Evolutionary conservation across 2,888 invertebrate genomes (phyloP), one percentile per base, ranked within the genome.

Genomic region (Lissonota sp.): DNA sequence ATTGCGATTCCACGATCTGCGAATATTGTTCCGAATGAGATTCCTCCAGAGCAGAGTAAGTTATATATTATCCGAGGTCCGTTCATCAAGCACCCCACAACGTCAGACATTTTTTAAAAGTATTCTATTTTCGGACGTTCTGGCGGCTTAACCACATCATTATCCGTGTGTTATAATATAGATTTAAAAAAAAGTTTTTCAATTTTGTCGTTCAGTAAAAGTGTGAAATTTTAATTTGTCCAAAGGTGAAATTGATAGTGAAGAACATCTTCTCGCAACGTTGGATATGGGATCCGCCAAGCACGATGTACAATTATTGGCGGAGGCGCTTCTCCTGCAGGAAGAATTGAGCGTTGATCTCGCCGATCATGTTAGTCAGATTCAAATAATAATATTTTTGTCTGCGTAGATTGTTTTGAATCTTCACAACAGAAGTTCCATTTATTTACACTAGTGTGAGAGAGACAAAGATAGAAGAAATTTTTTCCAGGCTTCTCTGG

Each of bases 211-310:
- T 3, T 26, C 26, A n/a, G 5, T 58, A n/a, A 62, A 64, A 64
- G 39, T 10, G 10, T 40, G 26, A 26, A 26, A 26, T 53, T 66
- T 58, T 37, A 7, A 55, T 81, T 58, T 72, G 8, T 49, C n/a
- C 80, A 26, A 70, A 92, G 92, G 87, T 80, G 88, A 88, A 44
- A 91, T 92, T 44, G 92, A 92, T 83, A 90, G 90, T 6, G 91
- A 91, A 72, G 92, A 92, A 70, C 89, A 92, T 84, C 86, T 92
- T 71, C 78, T 92, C 14, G 91, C 92, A 6, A 90, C 92, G 4
- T 85, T 92, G 44, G 91, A 90, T 81, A 92, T 92, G 91, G 91
- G 91, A 66, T 90, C 92, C 1, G 88, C 81, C 37, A 92, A 92
- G 78, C 90, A 91, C 57, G 92, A 92, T 75, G 92, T 91, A 66